Conservation (phyloP, 2,113 vertebrate species). For the Eulacestoma nigropectus region DNA sequence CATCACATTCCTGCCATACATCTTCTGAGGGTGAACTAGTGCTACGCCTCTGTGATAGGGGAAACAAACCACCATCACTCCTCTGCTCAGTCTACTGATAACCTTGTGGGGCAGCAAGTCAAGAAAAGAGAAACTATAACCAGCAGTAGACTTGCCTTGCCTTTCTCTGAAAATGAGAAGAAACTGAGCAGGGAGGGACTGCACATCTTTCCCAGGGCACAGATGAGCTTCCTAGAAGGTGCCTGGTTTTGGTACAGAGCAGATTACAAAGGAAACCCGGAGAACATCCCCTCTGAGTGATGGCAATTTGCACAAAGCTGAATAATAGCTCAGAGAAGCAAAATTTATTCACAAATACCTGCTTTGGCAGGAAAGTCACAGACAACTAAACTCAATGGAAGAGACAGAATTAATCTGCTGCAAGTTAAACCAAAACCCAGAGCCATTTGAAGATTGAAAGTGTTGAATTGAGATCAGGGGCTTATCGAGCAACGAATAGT, state of each 20-base stretch:
- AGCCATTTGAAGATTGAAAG: not conserved
- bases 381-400: not conserved
- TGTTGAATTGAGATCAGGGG: not conserved
- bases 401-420: not conserved
- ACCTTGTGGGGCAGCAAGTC: not conserved
- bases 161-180: not conserved
- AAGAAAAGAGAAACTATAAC: not conserved
- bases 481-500: not conserved
- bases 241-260: not conserved
- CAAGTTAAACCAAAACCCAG: not conserved
- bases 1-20: not conserved
- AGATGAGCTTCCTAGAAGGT: not conserved
- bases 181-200: not conserved
- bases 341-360: not conserved
- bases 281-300: not conserved
- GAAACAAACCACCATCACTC: not conserved
- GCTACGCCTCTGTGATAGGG: not conserved
- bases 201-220: not conserved
- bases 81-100: not conserved
- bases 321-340: not conserved
- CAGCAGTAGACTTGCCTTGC: not conserved
- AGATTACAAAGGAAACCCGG: not conserved
- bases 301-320: not conserved
- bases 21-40: not conserved
- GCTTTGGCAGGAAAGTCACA: not conserved